phyloP scores from a whole-genome alignment of 2,797 vertebrate genomes.

The Odontamblyopus lacepedii region DNA sequence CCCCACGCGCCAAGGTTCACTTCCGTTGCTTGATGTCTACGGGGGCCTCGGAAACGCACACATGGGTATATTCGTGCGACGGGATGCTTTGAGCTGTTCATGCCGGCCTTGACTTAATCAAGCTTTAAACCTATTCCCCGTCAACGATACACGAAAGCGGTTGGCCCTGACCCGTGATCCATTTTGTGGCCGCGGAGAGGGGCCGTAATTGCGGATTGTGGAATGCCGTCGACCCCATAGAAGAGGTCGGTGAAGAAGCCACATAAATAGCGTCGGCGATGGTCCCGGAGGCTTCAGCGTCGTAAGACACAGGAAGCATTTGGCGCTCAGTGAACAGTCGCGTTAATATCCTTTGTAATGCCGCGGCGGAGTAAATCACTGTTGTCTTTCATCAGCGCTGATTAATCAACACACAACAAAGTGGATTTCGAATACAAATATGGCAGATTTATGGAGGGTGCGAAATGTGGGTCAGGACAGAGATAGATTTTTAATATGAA shows the following conservation, averaged over 20 bases:
- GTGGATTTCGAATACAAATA: conserved; percentile 38
- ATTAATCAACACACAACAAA: conserved; percentile 41
- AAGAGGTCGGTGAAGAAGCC: conserved; percentile 36
- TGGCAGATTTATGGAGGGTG: conserved; percentile 52
- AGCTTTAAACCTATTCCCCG: conserved; percentile 10
- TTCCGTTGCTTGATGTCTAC: conserved; percentile 25
- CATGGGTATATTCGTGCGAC: conserved; percentile 23
- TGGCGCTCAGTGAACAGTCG: conserved; percentile 32
- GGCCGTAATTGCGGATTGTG: conserved; percentile 43
- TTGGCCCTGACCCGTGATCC: conserved; percentile 31
- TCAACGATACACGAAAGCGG: conserved; percentile 18
- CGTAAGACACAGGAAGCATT: conserved; percentile 32
- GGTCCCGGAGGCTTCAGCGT: conserved; percentile 41
- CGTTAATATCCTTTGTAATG: conserved; percentile 56
- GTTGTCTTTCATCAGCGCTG: conserved; percentile 38
- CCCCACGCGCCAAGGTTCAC: conserved; percentile 31
- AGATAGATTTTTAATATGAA: conserved; percentile 9
- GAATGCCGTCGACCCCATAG: conserved; percentile 40
- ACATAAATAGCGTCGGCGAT: conserved; percentile 41
- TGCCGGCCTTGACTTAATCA: conserved; percentile 15
- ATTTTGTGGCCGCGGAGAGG: conserved; percentile 48
- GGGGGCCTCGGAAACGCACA: conserved; percentile 6
- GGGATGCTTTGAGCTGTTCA: conserved; percentile 8
- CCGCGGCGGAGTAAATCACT: conserved; percentile 58
- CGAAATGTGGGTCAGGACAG: conserved; percentile 19